Percentiles rank a stretch among this genome's conserved stretches.
These are phyloP conservation scores for Aphaenogaster ashmeadi DNA, from an alignment of 1,140 invertebrate genomes.

Conservation along the genomic window DNA sequence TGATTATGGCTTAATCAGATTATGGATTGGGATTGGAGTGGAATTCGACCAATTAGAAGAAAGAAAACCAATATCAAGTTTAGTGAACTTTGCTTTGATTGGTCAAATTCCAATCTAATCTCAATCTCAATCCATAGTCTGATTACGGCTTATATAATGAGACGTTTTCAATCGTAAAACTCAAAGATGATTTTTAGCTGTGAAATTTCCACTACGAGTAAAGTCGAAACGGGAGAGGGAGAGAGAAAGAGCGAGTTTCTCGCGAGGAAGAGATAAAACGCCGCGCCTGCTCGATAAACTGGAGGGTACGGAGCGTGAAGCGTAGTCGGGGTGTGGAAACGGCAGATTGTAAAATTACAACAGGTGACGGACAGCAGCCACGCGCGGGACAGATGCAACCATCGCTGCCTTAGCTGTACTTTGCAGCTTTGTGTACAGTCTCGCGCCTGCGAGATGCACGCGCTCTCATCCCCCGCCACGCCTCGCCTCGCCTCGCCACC, in stretches of 20 bases:
- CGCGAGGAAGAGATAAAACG: neutral
- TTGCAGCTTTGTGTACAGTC: conserved; percentile 71
- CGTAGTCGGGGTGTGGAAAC: conserved; percentile 39
- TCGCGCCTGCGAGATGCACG: conserved; percentile 68
- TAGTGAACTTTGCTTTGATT: no score
- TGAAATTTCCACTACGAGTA: neutral
- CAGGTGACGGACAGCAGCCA: conserved; percentile 82
- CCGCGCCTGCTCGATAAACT: conserved; percentile 11
- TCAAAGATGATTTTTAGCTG: neutral
- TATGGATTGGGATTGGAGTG: no score
- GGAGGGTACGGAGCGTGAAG: conserved; percentile 20
- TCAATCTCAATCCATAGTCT: no score
- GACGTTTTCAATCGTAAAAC: neutral
- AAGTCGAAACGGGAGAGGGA: neutral
- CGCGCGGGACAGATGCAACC: conserved; percentile 77
- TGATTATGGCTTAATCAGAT: no score
- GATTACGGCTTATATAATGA: no score
- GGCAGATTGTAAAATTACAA: conserved; percentile 82
- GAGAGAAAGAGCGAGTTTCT: neutral
- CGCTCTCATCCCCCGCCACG: conserved; percentile 33
- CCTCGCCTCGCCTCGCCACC: conserved; percentile 37
- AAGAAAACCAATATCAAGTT: no score
- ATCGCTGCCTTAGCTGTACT: conserved; percentile 52
- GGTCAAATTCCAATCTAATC: no score
- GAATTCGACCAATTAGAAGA: no score